These are phyloP conservation scores for Parnassius apollo DNA, from an alignment of 2,888 invertebrate species.

Conservation along the genomic window DNA sequence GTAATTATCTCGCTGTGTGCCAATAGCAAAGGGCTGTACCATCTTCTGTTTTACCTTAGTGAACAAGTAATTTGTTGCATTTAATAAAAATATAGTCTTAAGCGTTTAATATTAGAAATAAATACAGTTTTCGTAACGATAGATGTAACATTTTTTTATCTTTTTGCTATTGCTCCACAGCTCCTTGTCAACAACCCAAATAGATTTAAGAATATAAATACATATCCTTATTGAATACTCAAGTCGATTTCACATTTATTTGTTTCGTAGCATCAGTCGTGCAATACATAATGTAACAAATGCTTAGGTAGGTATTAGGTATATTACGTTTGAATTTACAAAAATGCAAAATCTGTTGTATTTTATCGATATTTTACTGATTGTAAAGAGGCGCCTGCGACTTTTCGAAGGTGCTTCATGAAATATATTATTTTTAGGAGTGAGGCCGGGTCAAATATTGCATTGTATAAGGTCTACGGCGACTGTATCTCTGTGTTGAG, in stretches of 20 bases:
- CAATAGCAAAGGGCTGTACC: slow-evolving; percentile 67
- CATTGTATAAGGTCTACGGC: slow-evolving; percentile 75
- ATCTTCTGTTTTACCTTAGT: slow-evolving; percentile 28
- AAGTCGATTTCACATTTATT: slow-evolving; percentile 67
- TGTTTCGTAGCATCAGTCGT: slow-evolving; percentile 73
- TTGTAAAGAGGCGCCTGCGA: slow-evolving; percentile 51
- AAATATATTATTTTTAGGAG: slow-evolving; percentile 73
- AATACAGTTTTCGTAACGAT: slow-evolving; percentile 52
- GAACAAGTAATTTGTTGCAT: slow-evolving; percentile 34
- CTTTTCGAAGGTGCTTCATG: slow-evolving; percentile 51
- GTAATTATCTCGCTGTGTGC: slow-evolving; percentile 64
- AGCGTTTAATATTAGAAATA: slow-evolving; percentile 46
- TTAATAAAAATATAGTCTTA: slow-evolving; percentile 30
- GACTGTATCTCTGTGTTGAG: slow-evolving; percentile 62
- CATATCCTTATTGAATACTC: slow-evolving; percentile 80
- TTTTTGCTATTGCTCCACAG: slow-evolving; percentile 73
- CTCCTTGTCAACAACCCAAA: slow-evolving; percentile 60
- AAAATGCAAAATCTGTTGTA: slow-evolving; percentile 77
- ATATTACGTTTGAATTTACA: slow-evolving; percentile 77
- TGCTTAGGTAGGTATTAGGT: slow-evolving; percentile 78
- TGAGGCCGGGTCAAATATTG: slow-evolving; percentile 81
- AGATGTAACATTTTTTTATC: slow-evolving; percentile 45
- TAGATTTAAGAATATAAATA: slow-evolving; percentile 72
- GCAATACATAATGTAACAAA: slow-evolving; percentile 76
- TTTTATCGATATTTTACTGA: slow-evolving; percentile 76